These are phyloP conservation scores for Platysternon megacephalum DNA, from an alignment of 2,113 vertebrate species.

Conservation along the genomic window DNA sequence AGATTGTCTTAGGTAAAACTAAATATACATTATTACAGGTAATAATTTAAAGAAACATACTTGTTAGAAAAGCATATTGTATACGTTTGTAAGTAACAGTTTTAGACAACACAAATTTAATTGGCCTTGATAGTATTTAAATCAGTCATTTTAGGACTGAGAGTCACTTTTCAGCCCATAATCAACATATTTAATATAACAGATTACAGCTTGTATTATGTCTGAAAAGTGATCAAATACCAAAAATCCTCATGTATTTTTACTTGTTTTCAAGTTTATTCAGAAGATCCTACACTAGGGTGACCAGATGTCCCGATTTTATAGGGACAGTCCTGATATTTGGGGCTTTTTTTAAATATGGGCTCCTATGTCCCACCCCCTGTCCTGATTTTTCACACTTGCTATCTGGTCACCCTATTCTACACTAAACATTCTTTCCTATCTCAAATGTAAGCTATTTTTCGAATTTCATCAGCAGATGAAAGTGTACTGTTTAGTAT, in stretches of 20 bases:
- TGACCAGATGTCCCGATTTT: no score
- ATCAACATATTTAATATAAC: not conserved
- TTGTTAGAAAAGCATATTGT: not conserved
- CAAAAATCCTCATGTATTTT: not conserved
- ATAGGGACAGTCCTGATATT: no score
- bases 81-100: not conserved
- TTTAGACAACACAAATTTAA: not conserved
- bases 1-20: not conserved
- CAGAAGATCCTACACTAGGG: not conserved
- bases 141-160: not conserved
- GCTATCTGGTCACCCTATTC: no score
- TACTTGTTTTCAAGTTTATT: not conserved
- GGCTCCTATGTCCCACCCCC: no score
- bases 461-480: not conserved
- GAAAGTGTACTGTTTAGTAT: not conserved
- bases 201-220: not conserved
- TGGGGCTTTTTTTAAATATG: no score
- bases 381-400: no score
- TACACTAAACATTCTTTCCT: not conserved
- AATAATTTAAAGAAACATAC: not conserved
- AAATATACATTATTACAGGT: not conserved
- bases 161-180: not conserved
- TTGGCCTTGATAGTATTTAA: not conserved
- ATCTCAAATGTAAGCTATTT: not conserved
- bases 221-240: not conserved